Evolutionary conservation across 2,797 vertebrate genomes (phyloP), one percentile per base, ranked within the genome.

Genomic region (Sebastes variabilis): DNA sequence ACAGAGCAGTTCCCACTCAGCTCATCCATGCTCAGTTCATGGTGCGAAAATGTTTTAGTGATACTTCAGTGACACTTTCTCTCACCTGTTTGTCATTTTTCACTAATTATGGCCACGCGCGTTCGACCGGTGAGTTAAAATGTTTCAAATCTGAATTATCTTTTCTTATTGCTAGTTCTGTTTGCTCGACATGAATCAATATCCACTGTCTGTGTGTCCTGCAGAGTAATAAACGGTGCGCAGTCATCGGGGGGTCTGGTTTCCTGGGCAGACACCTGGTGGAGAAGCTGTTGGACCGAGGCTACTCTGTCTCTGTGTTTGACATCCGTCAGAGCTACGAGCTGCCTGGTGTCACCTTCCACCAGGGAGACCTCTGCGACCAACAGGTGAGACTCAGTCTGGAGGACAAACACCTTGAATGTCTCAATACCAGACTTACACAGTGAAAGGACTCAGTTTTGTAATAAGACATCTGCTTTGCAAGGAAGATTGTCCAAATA

Each of bases 181-280:
- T 36, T 6, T 8, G 24, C 6, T 6, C 29, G n/a, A 49, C 5
- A 8, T 24, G 29, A 42, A 0, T 62, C 2, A 13, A 1, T 18
- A 4, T 6, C 11, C 1, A 0, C 2, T 36, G 0, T 22, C 4
- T 32, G 42, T 3, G 1, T 46, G 10, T 70, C 2, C 0, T 3
- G 0, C 92, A 99, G 99, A 92, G 94, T 32, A 96, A 8, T 62
- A 97, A 96, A 83, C 96, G 93, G 8, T 99, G 98, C 66, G 93
- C 96, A 0, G 98, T 99, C 32, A 97, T 99, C 0, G 99, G 99
- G 0, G 98, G 98, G 11, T 98, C 97, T 0, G 99, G 98, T 0
- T 99, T 99, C 92, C 93, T 99, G 60, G 99, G 99, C 4, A 96
- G 96, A 90, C 97, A 99, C 94, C 72, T 99, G 90, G 98, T 99